Evolutionary conservation across 1,140 invertebrate species (phyloP), one percentile per base, ranked within the genome.

Genomic region (Eumaeus atala): DNA sequence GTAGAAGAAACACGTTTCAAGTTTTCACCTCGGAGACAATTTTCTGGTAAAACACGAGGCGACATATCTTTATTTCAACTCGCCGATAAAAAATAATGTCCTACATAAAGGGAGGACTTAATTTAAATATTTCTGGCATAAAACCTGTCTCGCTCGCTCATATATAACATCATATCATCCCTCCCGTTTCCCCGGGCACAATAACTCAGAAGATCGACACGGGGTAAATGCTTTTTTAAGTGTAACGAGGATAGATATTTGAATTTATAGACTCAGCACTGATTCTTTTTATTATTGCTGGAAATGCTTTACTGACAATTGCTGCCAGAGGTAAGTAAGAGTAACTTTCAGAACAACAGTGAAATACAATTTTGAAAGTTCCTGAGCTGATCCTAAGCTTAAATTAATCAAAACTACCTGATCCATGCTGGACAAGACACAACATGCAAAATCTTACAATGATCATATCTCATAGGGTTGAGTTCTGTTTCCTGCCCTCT

Each of bases 41-140:
- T 44, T 44, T 44, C 40, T 44, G 7, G 40, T 16, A 44, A 44
- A 44, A 44, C 40, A 44, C 40, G 40, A 44, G 16, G 9, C 40
- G 40, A 44, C 40, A 44, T 44, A 44, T 44, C 40, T 44, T 44
- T 44, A 44, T 44, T 44, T 44, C 40, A 14, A 44, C 40, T 44
- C 6, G 40, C 40, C 40, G 40, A 44, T 44, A 44, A 44, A 44
- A 44, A 44, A 44, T 44, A 44, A 44, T 44, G 40, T 44, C 40
- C 40, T 44, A 44, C 40, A 44, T 44, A 44, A 44, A 44, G 40
- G 17, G 40, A 44, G 40, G 40, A 44, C 40, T 44, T 44, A 44
- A 44, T 44, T 44, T 44, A 44, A 44, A 44, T 44, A 44, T 44
- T 44, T 44, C 40, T 44, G 40, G 17, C 40, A 44, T 44, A 44